Percentiles rank a stretch among this genome's conserved stretches.
These are phyloP conservation scores for Sebastes ruberrimus DNA, from an alignment of 2,797 vertebrate species.

Conservation along the genomic window DNA sequence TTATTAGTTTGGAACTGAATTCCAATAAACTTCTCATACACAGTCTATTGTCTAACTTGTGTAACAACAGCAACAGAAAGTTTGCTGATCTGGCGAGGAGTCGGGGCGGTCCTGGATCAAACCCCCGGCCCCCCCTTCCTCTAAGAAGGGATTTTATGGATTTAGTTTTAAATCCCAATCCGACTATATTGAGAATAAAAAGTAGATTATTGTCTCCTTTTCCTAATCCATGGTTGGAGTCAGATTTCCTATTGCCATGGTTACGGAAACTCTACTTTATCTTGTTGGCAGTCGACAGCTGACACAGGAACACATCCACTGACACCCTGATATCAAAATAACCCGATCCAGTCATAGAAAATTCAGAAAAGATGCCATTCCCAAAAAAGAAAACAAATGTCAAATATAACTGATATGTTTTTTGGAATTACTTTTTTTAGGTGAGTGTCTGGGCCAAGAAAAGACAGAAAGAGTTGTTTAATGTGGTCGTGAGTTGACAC, in stretches of 20 bases:
- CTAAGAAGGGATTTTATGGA: constrained; percentile 23
- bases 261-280: constrained; percentile 1
- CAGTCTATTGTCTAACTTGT: background rate
- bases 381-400: background rate
- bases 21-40: too few relatives aligned
- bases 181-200: constrained; percentile 26
- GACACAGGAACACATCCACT: background rate
- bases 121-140: background rate
- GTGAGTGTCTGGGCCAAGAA: background rate
- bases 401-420: background rate
- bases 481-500: background rate
- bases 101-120: background rate
- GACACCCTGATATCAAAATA: constrained; percentile 8
- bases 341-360: background rate
- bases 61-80: background rate
- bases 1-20: too few relatives aligned
- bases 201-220: background rate
- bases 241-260: constrained; percentile 26
- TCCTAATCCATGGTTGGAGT: background rate
- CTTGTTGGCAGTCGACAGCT: background rate
- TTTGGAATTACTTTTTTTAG: background rate
- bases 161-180: constrained; percentile 9
- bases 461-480: background rate
- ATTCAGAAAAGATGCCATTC: background rate
- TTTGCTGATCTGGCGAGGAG: background rate